phyloP scores from a whole-genome alignment of 2,113 vertebrate species.

The Halichoeres trimaculatus region DNA sequence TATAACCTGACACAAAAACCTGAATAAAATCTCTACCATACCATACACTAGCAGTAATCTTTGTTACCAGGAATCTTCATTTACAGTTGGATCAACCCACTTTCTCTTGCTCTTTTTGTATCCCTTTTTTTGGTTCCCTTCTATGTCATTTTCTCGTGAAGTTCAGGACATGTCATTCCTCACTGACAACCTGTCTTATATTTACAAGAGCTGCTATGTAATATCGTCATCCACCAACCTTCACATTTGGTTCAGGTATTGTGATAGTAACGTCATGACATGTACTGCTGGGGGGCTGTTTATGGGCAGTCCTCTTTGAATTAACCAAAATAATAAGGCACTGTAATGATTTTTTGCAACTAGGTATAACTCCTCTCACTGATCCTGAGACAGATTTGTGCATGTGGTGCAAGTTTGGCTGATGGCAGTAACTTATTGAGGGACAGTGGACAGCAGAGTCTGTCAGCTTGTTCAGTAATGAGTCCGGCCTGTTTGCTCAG shows the following conservation, averaged over 20 bases:
- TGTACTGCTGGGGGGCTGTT: too few species aligned
- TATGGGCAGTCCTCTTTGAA: background rate
- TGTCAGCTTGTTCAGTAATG: constrained; percentile 31
- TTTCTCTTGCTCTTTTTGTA: background rate
- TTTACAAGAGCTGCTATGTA: too few species aligned
- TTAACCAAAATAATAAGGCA: too few species aligned
- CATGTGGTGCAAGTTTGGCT: background rate
- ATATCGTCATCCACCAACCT: too few species aligned
- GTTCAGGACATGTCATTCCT: too few species aligned
- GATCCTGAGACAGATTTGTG: background rate
- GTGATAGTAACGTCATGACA: too few species aligned
- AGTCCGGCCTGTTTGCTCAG: constrained; percentile 39
- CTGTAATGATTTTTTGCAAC: too few species aligned
- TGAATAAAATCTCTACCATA: constrained; percentile 36
- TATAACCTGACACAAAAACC: constrained; percentile 17
- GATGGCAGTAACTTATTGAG: background rate
- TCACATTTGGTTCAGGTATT: too few species aligned
- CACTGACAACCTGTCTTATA: too few species aligned
- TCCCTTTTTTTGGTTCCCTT: background rate
- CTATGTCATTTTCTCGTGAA: too few species aligned
- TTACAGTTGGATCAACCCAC: constrained; percentile 3
- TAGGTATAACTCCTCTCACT: background rate
- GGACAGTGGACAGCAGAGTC: constrained; percentile 2
- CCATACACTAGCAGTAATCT: constrained; percentile 18
- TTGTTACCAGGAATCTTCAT: constrained; percentile 12